phyloP scores from a whole-genome alignment of 2,113 vertebrate genomes.

The Chaetura pelagica region DNA sequence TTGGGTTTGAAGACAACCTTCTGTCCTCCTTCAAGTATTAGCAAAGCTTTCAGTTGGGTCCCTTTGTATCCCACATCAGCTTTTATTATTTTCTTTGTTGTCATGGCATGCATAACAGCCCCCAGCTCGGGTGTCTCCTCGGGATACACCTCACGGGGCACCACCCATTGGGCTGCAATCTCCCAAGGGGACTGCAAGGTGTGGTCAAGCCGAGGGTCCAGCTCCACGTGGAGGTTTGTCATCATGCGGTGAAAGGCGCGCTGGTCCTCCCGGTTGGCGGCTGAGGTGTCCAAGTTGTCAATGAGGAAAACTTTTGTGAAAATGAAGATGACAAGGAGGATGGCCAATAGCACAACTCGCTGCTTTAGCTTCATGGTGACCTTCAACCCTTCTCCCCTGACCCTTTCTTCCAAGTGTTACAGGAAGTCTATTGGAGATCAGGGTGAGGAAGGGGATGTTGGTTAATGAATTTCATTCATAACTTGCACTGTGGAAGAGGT shows the following conservation, averaged over 20 bases:
- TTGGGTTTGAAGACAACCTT: conserved; percentile 99
- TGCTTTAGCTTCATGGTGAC: conserved; percentile 98
- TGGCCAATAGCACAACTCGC: conserved; percentile 91
- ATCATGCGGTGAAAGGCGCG: conserved; percentile 94
- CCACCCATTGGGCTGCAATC: conserved; percentile 96
- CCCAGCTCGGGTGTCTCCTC: conserved; percentile 96
- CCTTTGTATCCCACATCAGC: conserved; percentile 98
- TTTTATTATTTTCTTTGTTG: conserved; percentile 86
- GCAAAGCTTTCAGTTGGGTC: conserved; percentile 94
- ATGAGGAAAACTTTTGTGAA: conserved; percentile 98
- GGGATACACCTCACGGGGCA: conserved; percentile 95
- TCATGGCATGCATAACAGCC: conserved; percentile 90
- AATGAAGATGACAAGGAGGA: conserved; percentile 94
- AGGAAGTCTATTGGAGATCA: conserved; percentile 61
- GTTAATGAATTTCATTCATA: conserved; percentile 53
- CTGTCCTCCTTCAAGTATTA: conserved; percentile 95
- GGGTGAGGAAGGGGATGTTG: conserved; percentile 52
- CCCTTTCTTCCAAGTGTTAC: not conserved
- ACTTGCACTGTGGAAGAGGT: not conserved
- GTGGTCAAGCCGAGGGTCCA: conserved; percentile 89
- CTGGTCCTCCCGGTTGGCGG: conserved; percentile 92
- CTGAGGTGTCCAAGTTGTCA: conserved; percentile 94
- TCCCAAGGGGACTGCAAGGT: conserved; percentile 98
- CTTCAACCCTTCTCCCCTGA: conserved; percentile 35
- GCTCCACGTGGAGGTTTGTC: conserved; percentile 83